Conservation (phyloP, 2,888 invertebrate genomes). For the Campoplex nolae region DNA sequence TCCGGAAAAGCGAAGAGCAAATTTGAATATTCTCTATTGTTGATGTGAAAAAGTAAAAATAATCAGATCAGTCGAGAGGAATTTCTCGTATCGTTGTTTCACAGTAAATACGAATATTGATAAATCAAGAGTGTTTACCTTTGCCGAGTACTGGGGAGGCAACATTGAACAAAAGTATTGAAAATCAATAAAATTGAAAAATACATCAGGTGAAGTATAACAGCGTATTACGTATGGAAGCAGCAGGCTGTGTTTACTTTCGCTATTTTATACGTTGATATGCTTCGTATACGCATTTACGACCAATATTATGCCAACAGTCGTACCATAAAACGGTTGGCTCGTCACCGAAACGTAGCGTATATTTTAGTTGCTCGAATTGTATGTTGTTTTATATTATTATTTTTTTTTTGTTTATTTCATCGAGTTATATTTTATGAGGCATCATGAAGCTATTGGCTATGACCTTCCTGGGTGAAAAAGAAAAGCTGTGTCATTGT, state of each 20-base stretch:
- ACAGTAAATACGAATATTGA: neutral
- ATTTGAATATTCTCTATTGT: neutral
- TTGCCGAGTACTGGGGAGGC: neutral
- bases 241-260: neutral
- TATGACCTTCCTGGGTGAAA: slow-evolving; percentile 34
- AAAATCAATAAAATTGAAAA: slow-evolving; percentile 42
- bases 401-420: neutral
- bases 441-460: slow-evolving; percentile 18
- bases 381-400: neutral
- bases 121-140: slow-evolving; percentile 1
- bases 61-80: neutral
- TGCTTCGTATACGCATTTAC: neutral
- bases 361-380: slow-evolving; percentile 14
- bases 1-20: neutral
- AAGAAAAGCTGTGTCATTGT: slow-evolving; percentile 26
- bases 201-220: neutral
- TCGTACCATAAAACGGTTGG: slow-evolving; percentile 16
- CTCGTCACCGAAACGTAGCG: slow-evolving; percentile 7
- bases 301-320: slow-evolving; percentile 20
- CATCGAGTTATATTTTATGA: slow-evolving; percentile 9
- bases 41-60: neutral
- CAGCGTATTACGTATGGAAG: neutral
- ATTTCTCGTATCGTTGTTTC: neutral
- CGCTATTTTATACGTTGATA: slow-evolving; percentile 14
- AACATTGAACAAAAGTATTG: slow-evolving; percentile 31